Evolutionary conservation across 1,140 invertebrate genomes (phyloP).

Genomic region (Penaeus indicus): DNA sequence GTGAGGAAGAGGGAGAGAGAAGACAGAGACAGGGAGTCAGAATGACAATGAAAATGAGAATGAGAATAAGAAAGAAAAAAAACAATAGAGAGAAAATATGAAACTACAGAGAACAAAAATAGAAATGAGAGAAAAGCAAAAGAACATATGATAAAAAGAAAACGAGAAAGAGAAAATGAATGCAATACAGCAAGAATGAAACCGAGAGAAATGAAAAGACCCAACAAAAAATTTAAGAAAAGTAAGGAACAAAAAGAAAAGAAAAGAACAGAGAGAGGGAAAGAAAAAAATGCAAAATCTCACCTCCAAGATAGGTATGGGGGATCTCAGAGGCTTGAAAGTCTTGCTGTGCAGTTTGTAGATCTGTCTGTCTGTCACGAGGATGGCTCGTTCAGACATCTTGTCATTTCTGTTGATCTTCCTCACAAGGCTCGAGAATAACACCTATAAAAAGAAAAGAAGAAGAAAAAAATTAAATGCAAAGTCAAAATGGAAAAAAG

Average conservation of each 20-base stretch:
- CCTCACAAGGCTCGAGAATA: constrained; percentile 75
- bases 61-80: too few species aligned
- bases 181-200: too few species aligned
- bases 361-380: constrained; percentile 88
- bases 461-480: constrained; percentile 12
- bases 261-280: background rate
- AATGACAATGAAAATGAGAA: too few species aligned
- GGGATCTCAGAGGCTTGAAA: constrained; percentile 89
- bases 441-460: constrained; percentile 69
- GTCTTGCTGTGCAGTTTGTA: constrained; percentile 89
- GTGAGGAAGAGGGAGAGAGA: too few species aligned
- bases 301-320: constrained; percentile 82
- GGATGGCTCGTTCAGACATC: constrained; percentile 86
- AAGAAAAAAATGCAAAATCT: constrained; percentile 62
- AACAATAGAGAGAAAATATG: too few species aligned
- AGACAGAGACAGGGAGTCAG: too few species aligned
- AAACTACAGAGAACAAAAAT: too few species aligned
- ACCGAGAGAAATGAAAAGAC: too few species aligned
- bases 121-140: too few species aligned
- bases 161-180: too few species aligned
- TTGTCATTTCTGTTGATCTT: constrained; percentile 86
- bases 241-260: background rate
- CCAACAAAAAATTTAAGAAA: too few species aligned
- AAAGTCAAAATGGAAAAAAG: constrained; percentile 60
- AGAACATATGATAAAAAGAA: too few species aligned